Base-by-base conservation (phyloP, 2,888 invertebrate species). In the Cephalotes varians region DNA sequence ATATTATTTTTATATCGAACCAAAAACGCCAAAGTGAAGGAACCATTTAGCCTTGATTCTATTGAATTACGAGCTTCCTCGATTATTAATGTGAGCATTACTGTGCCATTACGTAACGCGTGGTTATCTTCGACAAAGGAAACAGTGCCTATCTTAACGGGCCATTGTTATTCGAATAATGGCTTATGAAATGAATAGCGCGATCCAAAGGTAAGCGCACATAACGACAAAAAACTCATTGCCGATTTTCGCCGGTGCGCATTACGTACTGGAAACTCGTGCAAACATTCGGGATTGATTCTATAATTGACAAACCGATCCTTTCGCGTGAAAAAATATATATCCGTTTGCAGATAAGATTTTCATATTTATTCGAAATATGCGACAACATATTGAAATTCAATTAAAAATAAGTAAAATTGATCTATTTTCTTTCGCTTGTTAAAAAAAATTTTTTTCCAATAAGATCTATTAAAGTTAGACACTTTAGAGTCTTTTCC, bases 151-250 rank as follows among this genome's bases (percentile, higher is more conserved):
- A 85, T 88, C 85, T 87, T 85, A 88, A 86, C 86, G 83, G 85
- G 74, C 80, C 79, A 90, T 90, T 88, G 88, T 88, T 85, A 81
- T 58, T 76, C 58, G 84, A 84, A 83, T 90, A 90, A 90, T 85
- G 83, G 85, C 83, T 87, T 85, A 76, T 83, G 87, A 84, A 86
- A 85, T 83, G 81, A 85, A 86, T 60, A 82, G 82, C 64, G 82
- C 82, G 87, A 89, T 87, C 40, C 72, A 72, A 81, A 77, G 76
- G 44, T 76, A 65, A 56, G 12, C 58, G 58, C 34, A 21, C 49
- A 51, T 51, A 77, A 77, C 31, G 12, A 44, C 31, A 71, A 65
- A 65, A 67, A 51, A 49, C 34, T 56, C 37, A 56, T 31, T 56
- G 76, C 51, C 28, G 21, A 76, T 69, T 44, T 31, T 28, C 28